phyloP scores from a whole-genome alignment of 1,140 invertebrate genomes.

The Ceratosolen fusciceps region DNA sequence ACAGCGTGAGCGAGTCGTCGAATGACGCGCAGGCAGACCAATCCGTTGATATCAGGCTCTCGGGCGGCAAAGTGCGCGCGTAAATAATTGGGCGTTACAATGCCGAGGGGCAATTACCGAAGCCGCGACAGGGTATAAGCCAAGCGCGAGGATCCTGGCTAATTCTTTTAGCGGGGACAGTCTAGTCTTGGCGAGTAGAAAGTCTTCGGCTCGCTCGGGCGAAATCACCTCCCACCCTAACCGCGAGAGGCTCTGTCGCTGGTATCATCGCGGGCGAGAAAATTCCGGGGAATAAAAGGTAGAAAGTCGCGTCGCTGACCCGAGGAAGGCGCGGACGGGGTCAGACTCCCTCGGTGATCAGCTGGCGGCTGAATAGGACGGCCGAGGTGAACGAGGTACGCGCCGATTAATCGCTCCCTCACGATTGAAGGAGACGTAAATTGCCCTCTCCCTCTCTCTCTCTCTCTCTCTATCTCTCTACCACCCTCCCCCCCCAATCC shows the following conservation, averaged over 20 bases:
- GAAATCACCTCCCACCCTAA: not conserved
- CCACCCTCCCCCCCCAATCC: too few relatives aligned
- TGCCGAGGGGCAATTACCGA: too few relatives aligned
- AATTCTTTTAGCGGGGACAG: too few relatives aligned
- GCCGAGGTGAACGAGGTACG: not conserved
- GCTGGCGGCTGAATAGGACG: not conserved
- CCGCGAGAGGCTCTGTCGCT: not conserved
- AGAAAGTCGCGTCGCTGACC: constrained; percentile 1
- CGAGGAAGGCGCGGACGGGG: not conserved
- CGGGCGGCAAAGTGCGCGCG: too few relatives aligned
- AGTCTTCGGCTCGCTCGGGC: too few relatives aligned
- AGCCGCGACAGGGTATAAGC: too few relatives aligned
- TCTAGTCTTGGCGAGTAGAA: too few relatives aligned
- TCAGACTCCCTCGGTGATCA: not conserved
- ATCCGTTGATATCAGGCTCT: too few relatives aligned
- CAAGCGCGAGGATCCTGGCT: too few relatives aligned
- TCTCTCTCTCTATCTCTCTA: not conserved
- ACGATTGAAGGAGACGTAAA: not conserved
- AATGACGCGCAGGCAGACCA: too few relatives aligned
- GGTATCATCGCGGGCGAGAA: not conserved
- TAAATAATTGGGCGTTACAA: too few relatives aligned
- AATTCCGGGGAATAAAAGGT: not conserved
- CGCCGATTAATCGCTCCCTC: not conserved
- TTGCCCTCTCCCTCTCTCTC: not conserved
- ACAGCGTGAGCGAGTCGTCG: too few relatives aligned